phyloP scores from a whole-genome alignment of 2,888 invertebrate species.

The Acleris emargana region DNA sequence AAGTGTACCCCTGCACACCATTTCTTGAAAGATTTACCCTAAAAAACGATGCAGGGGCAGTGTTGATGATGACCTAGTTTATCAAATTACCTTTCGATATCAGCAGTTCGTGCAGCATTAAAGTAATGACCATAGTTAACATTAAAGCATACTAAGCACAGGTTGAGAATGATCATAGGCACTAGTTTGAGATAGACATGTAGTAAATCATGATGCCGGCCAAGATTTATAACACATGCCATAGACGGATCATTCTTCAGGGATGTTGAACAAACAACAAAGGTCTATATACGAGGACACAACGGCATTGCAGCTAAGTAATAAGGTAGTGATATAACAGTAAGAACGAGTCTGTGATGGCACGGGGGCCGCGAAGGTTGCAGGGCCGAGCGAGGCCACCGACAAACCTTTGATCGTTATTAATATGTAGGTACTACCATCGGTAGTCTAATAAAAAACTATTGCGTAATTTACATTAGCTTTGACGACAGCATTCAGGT shows the following conservation, averaged over 20 bases:
- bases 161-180: background rate
- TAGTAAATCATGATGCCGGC: background rate
- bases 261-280: slow-evolving; percentile 36
- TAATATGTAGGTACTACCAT: slow-evolving; percentile 23
- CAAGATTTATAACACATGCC: background rate
- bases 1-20: slow-evolving; percentile 4
- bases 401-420: slow-evolving; percentile 35
- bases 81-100: slow-evolving; percentile 32
- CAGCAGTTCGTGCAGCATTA: slow-evolving; percentile 13
- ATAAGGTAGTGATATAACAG: slow-evolving; percentile 34
- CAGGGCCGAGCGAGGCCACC: slow-evolving; percentile 73
- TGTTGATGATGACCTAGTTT: slow-evolving; percentile 33
- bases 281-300: slow-evolving; percentile 41
- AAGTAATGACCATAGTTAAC: slow-evolving; percentile 7
- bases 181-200: background rate
- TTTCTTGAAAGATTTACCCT: slow-evolving; percentile 5
- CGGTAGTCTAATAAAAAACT: background rate
- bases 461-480: background rate
- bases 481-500: no score
- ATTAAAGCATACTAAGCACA: no score
- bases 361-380: slow-evolving; percentile 75
- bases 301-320: slow-evolving; percentile 28
- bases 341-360: slow-evolving; percentile 48
- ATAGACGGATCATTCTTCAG: background rate
- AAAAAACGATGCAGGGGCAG: slow-evolving; percentile 27